These are phyloP conservation scores for Microchrysa polita DNA, from an alignment of 2,888 invertebrate species.

Conservation along the genomic window DNA sequence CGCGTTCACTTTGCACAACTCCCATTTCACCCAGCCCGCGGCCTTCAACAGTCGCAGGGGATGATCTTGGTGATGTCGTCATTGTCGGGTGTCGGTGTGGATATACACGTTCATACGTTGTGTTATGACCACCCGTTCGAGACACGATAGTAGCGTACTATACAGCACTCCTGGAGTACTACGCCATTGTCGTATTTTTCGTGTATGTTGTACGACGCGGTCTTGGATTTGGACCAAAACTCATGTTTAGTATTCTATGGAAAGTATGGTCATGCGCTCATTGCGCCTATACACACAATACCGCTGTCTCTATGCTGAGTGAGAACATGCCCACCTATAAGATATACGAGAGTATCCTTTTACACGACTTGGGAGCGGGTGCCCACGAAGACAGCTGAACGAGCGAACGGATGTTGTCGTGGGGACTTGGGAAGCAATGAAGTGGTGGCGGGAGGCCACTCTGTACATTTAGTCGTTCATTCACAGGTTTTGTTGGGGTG, in stretches of 20 bases:
- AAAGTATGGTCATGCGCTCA: slow-evolving; percentile 36
- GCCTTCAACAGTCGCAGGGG: background rate
- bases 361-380: slow-evolving; percentile 15
- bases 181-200: slow-evolving; percentile 40
- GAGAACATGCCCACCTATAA: background rate
- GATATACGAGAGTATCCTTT: slow-evolving; percentile 16
- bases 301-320: no score
- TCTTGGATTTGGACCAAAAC: background rate
- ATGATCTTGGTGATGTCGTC: slow-evolving; percentile 21
- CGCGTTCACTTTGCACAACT: background rate
- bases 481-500: slow-evolving; percentile 35
- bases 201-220: slow-evolving; percentile 8
- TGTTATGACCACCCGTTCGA: slow-evolving; percentile 32
- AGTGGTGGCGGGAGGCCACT: background rate
- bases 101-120: slow-evolving; percentile 16
- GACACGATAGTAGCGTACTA: slow-evolving; percentile 36
- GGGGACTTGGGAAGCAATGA: no score
- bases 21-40: background rate
- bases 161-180: slow-evolving; percentile 30
- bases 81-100: background rate
- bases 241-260: slow-evolving; percentile 28
- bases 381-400: background rate
- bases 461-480: slow-evolving; percentile 28
- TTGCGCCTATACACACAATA: slow-evolving; percentile 17
- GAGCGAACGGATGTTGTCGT: background rate